These are phyloP conservation scores for Cydia amplana DNA, from an alignment of 1,140 invertebrate species.

Conservation along the genomic window DNA sequence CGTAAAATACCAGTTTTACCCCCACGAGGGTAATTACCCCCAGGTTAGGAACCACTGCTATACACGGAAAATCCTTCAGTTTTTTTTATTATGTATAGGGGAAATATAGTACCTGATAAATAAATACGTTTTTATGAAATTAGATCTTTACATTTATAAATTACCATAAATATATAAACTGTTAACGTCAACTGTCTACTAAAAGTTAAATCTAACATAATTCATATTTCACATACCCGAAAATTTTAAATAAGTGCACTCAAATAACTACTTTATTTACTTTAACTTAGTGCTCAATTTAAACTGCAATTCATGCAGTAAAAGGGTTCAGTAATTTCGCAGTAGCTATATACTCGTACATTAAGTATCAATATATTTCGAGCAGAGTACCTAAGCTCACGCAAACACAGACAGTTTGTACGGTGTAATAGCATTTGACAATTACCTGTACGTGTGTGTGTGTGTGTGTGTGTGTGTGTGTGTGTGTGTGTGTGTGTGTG, in stretches of 20 bases:
- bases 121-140: too few species aligned
- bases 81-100: too few species aligned
- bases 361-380: constrained; percentile 21
- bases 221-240: too few species aligned
- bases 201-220: too few species aligned
- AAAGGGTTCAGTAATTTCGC: not conserved
- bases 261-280: not conserved
- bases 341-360: not conserved
- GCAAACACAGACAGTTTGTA: not conserved
- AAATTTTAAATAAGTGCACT: not conserved
- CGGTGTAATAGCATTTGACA: constrained; percentile 25
- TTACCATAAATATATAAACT: too few species aligned
- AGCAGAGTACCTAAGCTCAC: constrained; percentile 21
- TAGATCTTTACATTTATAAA: too few species aligned
- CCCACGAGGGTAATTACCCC: too few species aligned
- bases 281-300: not conserved
- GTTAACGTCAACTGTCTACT: too few species aligned
- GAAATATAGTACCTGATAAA: too few species aligned
- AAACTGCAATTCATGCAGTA: not conserved
- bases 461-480: not conserved
- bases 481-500: not conserved
- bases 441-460: constrained; percentile 5
- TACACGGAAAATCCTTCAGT: too few species aligned
- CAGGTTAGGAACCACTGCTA: too few species aligned
- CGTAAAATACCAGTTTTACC: too few species aligned